Conservation (phyloP, 2,888 invertebrate genomes). For the Scaptomyza tumidula region DNA sequence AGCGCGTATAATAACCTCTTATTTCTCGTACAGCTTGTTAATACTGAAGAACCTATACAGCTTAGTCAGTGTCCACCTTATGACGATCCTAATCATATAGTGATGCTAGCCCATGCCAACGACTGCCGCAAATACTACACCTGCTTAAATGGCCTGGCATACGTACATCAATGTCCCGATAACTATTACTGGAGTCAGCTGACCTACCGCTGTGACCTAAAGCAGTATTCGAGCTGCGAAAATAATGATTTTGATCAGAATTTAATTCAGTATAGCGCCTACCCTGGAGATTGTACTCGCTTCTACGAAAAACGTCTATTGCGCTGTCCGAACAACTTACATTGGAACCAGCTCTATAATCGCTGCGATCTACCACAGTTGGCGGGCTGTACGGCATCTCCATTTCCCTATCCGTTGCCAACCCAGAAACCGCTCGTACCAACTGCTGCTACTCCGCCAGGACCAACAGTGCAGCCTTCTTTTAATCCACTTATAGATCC, state of each 20-base stretch:
- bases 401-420: background rate
- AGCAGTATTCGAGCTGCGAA: conserved; percentile 62
- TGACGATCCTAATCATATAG: conserved; percentile 72
- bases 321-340: conserved; percentile 58
- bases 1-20: background rate
- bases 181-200: conserved; percentile 73
- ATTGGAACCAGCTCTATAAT: conserved; percentile 66
- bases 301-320: conserved; percentile 68
- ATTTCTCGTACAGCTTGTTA: background rate
- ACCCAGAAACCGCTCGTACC: conserved; percentile 14
- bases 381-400: conserved; percentile 49
- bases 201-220: conserved; percentile 76
- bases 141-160: conserved; percentile 69
- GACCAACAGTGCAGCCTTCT: background rate
- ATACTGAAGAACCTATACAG: conserved; percentile 8
- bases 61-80: conserved; percentile 50
- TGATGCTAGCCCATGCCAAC: conserved; percentile 62
- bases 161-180: conserved; percentile 63
- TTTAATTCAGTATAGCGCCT: conserved; percentile 52
- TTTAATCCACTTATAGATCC: conserved; percentile 19
- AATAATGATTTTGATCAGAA: background rate
- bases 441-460: conserved; percentile 50
- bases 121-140: conserved; percentile 80
- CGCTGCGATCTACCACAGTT: conserved; percentile 71
- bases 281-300: conserved; percentile 70